Conservation (phyloP, 2,888 invertebrate genomes). For the Dolichomitus sp. region DNA sequence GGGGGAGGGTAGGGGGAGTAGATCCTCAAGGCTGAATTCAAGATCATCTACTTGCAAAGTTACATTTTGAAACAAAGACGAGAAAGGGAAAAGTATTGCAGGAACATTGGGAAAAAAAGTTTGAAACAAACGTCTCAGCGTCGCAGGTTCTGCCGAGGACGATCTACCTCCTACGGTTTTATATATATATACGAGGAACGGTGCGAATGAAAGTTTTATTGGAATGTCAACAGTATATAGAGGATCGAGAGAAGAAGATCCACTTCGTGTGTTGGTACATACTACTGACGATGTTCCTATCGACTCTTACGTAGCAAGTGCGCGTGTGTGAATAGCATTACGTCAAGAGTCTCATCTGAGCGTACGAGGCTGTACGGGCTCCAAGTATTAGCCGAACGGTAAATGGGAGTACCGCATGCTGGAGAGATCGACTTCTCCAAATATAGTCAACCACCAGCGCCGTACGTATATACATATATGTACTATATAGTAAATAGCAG, state of each 20-base stretch:
- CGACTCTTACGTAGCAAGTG: not conserved
- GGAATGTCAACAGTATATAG: conserved; percentile 14
- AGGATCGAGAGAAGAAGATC: conserved; percentile 14
- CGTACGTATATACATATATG: not conserved
- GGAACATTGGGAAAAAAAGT: not conserved
- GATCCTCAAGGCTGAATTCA: conserved; percentile 40
- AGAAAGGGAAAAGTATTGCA: not conserved
- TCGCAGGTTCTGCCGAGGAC: not conserved
- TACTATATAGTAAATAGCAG: not conserved
- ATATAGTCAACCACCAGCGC: conserved; percentile 22
- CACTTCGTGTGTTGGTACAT: conserved; percentile 22
- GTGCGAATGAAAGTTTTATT: conserved; percentile 29
- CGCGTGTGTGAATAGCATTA: conserved; percentile 38
- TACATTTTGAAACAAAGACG: conserved; percentile 5
- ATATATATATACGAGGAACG: not conserved
- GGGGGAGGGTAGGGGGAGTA: too few relatives aligned
- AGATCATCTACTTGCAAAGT: conserved; percentile 29
- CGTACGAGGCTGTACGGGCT: not conserved
- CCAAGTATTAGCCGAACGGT: conserved; percentile 32
- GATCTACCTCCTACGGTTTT: not conserved
- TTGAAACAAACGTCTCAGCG: not conserved
- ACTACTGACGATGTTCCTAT: conserved; percentile 9
- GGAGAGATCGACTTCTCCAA: conserved; percentile 44
- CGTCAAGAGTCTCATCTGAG: conserved; percentile 31
- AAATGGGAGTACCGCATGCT: conserved; percentile 41